Evolutionary conservation across 2,113 vertebrate genomes (phyloP).

Genomic region (Globicephala melas): DNA sequence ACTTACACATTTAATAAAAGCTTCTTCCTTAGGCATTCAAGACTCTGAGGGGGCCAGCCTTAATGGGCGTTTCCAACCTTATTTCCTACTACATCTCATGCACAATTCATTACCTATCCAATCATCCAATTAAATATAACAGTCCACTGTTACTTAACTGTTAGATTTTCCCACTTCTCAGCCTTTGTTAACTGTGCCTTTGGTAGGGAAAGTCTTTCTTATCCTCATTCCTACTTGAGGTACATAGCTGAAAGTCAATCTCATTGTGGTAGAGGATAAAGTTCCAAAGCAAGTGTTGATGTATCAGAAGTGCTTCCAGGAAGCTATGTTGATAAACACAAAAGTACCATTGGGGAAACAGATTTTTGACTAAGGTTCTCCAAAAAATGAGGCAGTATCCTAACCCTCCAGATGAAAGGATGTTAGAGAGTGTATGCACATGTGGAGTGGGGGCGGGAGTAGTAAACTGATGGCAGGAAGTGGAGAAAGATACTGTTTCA

Average conservation of each 20-base stretch:
- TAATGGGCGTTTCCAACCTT: background rate
- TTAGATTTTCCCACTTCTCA: background rate
- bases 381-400: background rate
- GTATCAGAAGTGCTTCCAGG: background rate
- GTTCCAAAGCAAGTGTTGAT: constrained; percentile 41
- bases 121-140: constrained; percentile 29
- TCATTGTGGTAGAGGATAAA: constrained; percentile 23
- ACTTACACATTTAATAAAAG: background rate
- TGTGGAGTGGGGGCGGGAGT: background rate
- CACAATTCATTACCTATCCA: constrained; percentile 9
- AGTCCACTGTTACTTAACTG: background rate
- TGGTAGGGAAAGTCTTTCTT: constrained; percentile 14
- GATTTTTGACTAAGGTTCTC: background rate
- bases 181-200: background rate
- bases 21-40: background rate
- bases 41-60: background rate
- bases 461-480: background rate
- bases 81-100: background rate
- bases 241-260: constrained; percentile 15
- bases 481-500: background rate
- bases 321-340: constrained; percentile 35
- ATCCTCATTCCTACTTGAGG: background rate
- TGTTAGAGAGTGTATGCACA: background rate
- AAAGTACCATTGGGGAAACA: background rate
- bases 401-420: background rate